These are phyloP conservation scores for Drosophila nr. fundita DNA, from an alignment of 2,888 invertebrate species.

Conservation along the genomic window DNA sequence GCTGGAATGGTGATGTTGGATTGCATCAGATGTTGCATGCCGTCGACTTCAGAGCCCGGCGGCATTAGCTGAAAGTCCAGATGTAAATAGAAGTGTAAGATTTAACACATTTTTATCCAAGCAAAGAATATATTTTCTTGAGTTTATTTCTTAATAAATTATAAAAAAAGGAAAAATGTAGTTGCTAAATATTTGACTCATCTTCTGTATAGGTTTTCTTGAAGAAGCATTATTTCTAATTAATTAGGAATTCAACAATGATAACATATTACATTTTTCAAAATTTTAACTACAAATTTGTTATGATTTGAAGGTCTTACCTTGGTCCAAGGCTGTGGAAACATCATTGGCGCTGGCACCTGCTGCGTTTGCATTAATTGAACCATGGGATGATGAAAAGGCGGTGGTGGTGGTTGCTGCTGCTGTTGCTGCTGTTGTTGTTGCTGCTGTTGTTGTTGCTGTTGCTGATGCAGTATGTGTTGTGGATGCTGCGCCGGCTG, in stretches of 20 bases:
- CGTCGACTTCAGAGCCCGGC: slow-evolving; percentile 81
- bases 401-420: slow-evolving; percentile 38
- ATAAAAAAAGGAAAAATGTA: not conserved
- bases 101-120: not conserved
- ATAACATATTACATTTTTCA: not conserved
- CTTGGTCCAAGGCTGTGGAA: slow-evolving; percentile 82
- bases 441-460: slow-evolving; percentile 37
- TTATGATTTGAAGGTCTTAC: slow-evolving; percentile 54
- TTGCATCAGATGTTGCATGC: slow-evolving; percentile 83
- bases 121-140: not conserved
- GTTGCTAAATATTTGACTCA: not conserved
- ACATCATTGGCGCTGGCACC: slow-evolving; percentile 80
- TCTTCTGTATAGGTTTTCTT: not conserved
- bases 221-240: not conserved
- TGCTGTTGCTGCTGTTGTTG: slow-evolving; percentile 42
- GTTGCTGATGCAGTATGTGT: slow-evolving; percentile 68
- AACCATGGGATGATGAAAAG: slow-evolving; percentile 71
- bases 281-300: not conserved
- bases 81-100: not conserved
- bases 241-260: not conserved
- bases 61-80: slow-evolving; percentile 77
- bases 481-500: slow-evolving; percentile 47
- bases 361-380: slow-evolving; percentile 80
- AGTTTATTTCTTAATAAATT: not conserved
- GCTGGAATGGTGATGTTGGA: slow-evolving; percentile 84